Conservation (phyloP, 2,888 invertebrate species). For the Xiphydria camelus region DNA sequence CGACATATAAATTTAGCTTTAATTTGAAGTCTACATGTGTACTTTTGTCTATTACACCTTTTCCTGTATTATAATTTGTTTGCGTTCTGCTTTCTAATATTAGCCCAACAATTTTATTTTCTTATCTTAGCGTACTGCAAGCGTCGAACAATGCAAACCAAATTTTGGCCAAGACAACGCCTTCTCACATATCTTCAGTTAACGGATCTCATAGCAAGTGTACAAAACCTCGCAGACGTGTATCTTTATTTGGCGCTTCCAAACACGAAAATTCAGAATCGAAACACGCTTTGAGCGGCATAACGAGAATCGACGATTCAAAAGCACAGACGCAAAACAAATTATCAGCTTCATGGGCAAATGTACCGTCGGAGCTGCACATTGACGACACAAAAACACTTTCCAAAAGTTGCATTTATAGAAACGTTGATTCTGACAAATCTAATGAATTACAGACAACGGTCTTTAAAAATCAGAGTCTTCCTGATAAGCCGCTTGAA, state of each 20-base stretch:
- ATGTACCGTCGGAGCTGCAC: not conserved
- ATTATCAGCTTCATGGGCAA: not conserved
- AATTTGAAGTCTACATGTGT: not conserved
- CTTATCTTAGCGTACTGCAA: conserved; percentile 13
- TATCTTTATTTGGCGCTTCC: conserved; percentile 1
- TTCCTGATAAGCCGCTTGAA: no score
- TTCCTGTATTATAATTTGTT: not conserved
- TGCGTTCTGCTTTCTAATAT: conserved; percentile 10
- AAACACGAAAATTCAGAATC: not conserved
- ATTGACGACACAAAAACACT: conserved; percentile 1
- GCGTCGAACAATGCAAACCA: conserved; percentile 9
- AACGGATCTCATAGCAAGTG: conserved; percentile 1
- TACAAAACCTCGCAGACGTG: conserved; percentile 4
- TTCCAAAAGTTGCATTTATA: not conserved
- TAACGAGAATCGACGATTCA: not conserved
- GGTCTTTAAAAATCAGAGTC: no score
- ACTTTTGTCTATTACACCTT: not conserved
- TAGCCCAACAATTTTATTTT: conserved; percentile 10
- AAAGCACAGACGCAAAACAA: conserved; percentile 1
- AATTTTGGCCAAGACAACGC: not conserved
- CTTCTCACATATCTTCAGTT: not conserved
- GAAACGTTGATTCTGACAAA: no score
- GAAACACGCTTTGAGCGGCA: not conserved
- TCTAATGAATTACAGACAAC: conserved; percentile 4
- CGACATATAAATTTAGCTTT: not conserved